Percentiles rank a stretch among this genome's conserved stretches.
Evolutionary conservation across 2,797 vertebrate genomes (phyloP).

Genomic region (Xyrichtys novacula): DNA sequence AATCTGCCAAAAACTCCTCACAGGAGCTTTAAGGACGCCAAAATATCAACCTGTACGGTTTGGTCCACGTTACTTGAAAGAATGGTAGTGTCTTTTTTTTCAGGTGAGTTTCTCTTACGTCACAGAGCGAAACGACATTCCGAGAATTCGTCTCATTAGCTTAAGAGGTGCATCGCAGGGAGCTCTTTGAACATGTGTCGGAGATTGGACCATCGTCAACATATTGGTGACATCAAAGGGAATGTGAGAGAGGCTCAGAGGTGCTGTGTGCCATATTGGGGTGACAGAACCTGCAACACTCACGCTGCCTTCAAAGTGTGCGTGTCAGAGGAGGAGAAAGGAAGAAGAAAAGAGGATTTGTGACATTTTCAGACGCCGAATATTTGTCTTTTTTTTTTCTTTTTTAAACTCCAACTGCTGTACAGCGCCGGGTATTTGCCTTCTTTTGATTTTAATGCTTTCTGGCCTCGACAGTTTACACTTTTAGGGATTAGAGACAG

Average conservation of each 20-base stretch:
- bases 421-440: background rate
- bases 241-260: conserved; percentile 59
- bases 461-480: conserved; percentile 7
- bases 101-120: background rate
- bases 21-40: no score
- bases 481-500: conserved; percentile 10
- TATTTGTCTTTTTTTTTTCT: no score
- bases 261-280: conserved; percentile 25
- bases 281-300: conserved; percentile 45
- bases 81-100: no score
- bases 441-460: conserved; percentile 2
- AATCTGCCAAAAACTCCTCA: no score
- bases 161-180: conserved; percentile 31
- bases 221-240: conserved; percentile 73
- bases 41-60: no score
- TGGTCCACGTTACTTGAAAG: no score
- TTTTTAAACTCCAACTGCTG: background rate
- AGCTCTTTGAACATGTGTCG: conserved; percentile 61
- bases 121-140: background rate
- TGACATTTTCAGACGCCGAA: conserved; percentile 42
- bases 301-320: conserved; percentile 45
- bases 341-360: conserved; percentile 17
- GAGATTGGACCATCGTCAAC: conserved; percentile 52
- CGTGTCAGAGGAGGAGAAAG: conserved; percentile 10
- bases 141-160: conserved; percentile 63